Percentiles rank a stretch among this genome's conserved stretches.
Evolutionary conservation across 2,797 vertebrate genomes (phyloP).

Genomic region (Pagetopsis macropterus): DNA sequence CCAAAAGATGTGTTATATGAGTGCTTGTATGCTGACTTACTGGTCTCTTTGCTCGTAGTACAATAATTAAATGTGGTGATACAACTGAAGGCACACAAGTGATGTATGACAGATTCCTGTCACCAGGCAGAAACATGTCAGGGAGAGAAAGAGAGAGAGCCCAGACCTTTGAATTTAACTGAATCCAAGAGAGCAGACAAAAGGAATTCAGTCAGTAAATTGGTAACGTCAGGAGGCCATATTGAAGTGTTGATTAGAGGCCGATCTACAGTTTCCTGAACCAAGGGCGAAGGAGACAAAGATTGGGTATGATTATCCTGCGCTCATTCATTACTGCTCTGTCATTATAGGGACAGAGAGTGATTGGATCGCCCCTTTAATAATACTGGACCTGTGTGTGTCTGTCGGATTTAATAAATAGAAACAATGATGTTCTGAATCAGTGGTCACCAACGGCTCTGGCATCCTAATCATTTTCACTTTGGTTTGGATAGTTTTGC

Average conservation of each 20-base stretch:
- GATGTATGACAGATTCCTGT: constrained; percentile 30
- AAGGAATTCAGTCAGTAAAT: constrained; percentile 50
- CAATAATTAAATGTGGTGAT: constrained; percentile 1
- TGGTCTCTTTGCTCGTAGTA: not conserved
- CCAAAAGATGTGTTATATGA: not conserved
- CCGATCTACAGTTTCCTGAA: constrained; percentile 46
- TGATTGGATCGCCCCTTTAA: constrained; percentile 54
- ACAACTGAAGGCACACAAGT: constrained; percentile 10
- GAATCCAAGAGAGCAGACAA: constrained; percentile 45
- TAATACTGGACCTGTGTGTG: constrained; percentile 29
- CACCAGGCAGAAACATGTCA: not conserved
- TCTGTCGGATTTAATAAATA: constrained; percentile 34
- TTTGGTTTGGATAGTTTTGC: too few species aligned
- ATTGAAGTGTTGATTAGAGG: constrained; percentile 71
- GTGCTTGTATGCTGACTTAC: not conserved
- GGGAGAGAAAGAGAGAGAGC: constrained; percentile 15
- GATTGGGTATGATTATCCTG: constrained; percentile 51
- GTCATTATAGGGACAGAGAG: constrained; percentile 40
- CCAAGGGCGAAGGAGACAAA: constrained; percentile 57
- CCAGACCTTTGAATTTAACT: constrained; percentile 45
- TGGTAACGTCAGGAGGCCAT: constrained; percentile 62
- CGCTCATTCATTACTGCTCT: constrained; percentile 52
- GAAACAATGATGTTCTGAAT: constrained; percentile 32
- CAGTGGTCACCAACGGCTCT: not conserved
- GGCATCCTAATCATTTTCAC: too few species aligned